Conservation (phyloP, 2,888 invertebrate genomes). For the Dryococelus australis region DNA sequence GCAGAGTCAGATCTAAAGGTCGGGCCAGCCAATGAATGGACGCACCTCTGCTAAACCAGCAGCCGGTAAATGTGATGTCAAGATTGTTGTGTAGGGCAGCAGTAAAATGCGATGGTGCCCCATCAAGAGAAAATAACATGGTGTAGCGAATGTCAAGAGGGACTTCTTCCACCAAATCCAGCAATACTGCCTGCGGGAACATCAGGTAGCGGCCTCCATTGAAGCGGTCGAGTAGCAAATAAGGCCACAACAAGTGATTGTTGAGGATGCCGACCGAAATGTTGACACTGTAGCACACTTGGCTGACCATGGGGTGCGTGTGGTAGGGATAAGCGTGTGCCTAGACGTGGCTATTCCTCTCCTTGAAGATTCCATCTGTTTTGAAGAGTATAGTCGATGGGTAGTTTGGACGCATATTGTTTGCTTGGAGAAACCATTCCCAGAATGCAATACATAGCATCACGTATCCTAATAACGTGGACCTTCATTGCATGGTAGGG, state of each 20-base stretch:
- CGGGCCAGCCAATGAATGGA: background rate
- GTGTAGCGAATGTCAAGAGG: background rate
- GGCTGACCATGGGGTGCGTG: background rate
- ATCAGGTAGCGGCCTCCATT: constrained; percentile 17
- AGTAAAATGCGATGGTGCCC: background rate
- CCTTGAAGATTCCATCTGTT: no score
- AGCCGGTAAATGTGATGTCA: background rate
- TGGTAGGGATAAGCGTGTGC: background rate
- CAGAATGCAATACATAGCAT: no score
- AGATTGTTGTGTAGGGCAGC: background rate
- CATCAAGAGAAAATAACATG: background rate
- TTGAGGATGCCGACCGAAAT: background rate
- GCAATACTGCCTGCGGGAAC: constrained; percentile 13
- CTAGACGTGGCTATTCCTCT: background rate
- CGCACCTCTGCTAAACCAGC: background rate
- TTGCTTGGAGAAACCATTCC: no score
- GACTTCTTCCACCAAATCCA: background rate
- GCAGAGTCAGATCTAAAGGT: background rate
- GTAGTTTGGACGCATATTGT: no score
- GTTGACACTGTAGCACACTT: background rate
- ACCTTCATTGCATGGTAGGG: no score
- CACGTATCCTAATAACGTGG: no score
- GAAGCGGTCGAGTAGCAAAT: background rate
- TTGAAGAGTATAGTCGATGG: no score
- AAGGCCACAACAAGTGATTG: constrained; percentile 13